Base-by-base conservation (phyloP, 2,888 invertebrate genomes). In the Chalcosyrphus nemorum region DNA sequence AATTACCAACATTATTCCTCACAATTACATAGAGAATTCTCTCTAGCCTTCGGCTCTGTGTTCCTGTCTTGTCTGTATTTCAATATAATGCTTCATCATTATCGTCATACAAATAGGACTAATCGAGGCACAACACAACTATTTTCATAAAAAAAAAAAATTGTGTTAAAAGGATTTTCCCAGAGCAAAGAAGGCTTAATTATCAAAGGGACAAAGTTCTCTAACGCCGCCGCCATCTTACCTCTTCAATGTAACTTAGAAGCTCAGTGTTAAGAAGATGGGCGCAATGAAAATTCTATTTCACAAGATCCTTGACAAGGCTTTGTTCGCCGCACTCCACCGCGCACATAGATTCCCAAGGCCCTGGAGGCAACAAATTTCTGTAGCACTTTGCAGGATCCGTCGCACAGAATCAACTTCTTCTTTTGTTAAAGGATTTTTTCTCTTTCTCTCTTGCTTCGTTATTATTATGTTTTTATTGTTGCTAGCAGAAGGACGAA, bases 1-100 rank as follows among this genome's bases (percentile, higher is more conserved):
- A 86, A 87, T 87, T 87, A 81, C 74, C 84, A 86, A 76, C 86
- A 86, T 87, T 87, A 87, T 87, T 86, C 72, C 86, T 84, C 76
- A 84, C 86, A 87, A 87, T 87, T 87, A 87, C 86, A 72, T 72
- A 76, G 80, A 75, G 74, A 86, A 86, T 68, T 81, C 75, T 63
- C 71, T 81, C 75, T 63, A 66, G 76, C 76, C 76, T 65, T 24
- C 35, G 61, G 81, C 77, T 35, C 21, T 32, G 29, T 32, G n/a
- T 35, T 32, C 3, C 68, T 66, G 21, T 61, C 57, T n/a, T 76
- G 50, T 35, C 52, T 71, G 7, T 43, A 7, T 54, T 27, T 54
- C 19, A 29, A 75, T 63, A 70, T 70, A n/a, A n/a, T n/a, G n/a
- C 57, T 63, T 76, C 59, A 76, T 59, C 59, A 71, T 59, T 54